Conservation (phyloP, 2,888 invertebrate genomes). For the Drosophila kuntzei region DNA sequence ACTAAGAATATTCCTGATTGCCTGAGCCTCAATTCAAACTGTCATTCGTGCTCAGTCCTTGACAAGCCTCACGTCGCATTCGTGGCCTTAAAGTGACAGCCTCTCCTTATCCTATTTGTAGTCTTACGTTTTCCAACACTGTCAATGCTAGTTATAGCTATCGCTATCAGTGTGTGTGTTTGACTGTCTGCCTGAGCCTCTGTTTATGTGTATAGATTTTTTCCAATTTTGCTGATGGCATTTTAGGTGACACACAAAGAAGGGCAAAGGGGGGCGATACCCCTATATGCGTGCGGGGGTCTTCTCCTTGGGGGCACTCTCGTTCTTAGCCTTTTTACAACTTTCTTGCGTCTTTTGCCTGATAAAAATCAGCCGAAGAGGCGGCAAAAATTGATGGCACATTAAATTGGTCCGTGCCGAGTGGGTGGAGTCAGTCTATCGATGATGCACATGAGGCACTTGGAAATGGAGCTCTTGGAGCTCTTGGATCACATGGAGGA, state of each 20-base stretch:
- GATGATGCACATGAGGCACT: conserved; percentile 61
- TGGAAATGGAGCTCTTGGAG: not conserved
- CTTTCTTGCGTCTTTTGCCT: conserved; percentile 44
- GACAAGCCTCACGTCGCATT: conserved; percentile 53
- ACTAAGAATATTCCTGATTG: conserved; percentile 39
- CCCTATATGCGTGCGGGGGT: not conserved
- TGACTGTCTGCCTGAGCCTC: conserved; percentile 32
- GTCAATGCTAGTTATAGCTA: conserved; percentile 63
- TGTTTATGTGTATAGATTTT: conserved; percentile 65
- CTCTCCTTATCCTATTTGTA: conserved; percentile 53
- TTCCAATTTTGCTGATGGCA: conserved; percentile 77
- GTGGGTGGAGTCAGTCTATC: conserved; percentile 57
- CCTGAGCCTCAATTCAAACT: conserved; percentile 49
- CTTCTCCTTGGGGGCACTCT: conserved; percentile 33
- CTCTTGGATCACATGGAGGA: conserved; percentile 6
- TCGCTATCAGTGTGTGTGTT: conserved; percentile 21
- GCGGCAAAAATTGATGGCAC: conserved; percentile 74
- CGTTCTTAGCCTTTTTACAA: conserved; percentile 55
- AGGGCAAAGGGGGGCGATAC: not conserved
- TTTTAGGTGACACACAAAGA: conserved; percentile 65
- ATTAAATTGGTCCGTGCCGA: conserved; percentile 68
- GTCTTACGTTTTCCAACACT: conserved; percentile 48
- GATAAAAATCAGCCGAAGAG: conserved; percentile 54
- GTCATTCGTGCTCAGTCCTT: conserved; percentile 47
- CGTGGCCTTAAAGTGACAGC: conserved; percentile 46